Evolutionary conservation across 2,797 vertebrate genomes (phyloP).

Genomic region (Microctenopoma stevenorrisi): DNA sequence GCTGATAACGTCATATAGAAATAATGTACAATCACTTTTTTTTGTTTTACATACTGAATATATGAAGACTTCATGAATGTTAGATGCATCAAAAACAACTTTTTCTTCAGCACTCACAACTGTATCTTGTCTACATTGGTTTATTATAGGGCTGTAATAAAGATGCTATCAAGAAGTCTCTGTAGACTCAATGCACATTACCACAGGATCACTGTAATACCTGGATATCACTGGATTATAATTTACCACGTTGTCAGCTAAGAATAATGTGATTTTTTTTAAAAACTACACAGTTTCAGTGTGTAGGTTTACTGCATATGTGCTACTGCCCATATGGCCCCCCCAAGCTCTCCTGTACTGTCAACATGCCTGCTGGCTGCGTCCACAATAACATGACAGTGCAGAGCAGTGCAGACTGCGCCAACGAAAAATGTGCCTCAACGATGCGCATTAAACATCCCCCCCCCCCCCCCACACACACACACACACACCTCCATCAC

Average conservation of each 20-base stretch:
- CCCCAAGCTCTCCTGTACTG: slow-evolving; percentile 18
- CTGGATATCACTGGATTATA: background rate
- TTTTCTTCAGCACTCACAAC: background rate
- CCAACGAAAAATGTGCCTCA: slow-evolving; percentile 19
- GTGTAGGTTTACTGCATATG: slow-evolving; percentile 18
- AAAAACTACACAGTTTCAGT: background rate
- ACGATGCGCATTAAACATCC: slow-evolving; percentile 16
- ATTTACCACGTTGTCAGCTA: background rate
- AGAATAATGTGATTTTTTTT: background rate
- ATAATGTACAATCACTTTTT: background rate
- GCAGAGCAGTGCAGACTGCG: slow-evolving; percentile 47
- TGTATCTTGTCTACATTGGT: background rate
- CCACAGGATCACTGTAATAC: background rate
- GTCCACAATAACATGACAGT: slow-evolving; percentile 55
- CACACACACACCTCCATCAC: too few relatives aligned
- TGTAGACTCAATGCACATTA: background rate
- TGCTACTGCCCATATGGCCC: slow-evolving; percentile 47
- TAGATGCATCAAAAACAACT: background rate
- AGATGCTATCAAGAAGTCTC: background rate
- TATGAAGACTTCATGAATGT: background rate
- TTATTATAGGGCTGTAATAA: slow-evolving; percentile 4
- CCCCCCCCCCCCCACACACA: background rate
- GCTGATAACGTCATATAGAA: background rate
- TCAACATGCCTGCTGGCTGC: slow-evolving; percentile 64
- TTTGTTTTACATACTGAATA: background rate